Evolutionary conservation across 2,888 invertebrate species (phyloP), one percentile per base, ranked within the genome.

Genomic region (Dioctria linearis): DNA sequence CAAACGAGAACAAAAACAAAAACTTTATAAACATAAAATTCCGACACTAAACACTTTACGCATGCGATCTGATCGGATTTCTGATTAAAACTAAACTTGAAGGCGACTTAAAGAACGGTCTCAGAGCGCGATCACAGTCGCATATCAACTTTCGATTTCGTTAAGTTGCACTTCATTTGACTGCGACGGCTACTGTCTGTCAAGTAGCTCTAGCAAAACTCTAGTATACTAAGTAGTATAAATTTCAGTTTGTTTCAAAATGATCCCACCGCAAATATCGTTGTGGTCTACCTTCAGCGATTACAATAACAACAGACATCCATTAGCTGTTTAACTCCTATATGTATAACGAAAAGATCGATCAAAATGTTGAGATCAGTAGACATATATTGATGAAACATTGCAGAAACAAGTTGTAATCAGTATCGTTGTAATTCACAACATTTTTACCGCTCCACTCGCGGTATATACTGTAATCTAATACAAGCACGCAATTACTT

Each of bases 391-490:
- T 57, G 57, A 57, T 57, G 59, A 73, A 73, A 73, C 73, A 57
- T 73, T 73, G 73, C 73, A 73, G 73, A 73, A 73, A 73, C 73
- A 73, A 73, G 73, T 73, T 73, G 73, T n/a, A 13, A 61, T 61
- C 39, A 25, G n/a, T 8, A 13, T 57, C 8, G 39, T n/a, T 6
- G 37, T 25, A 61, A 39, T 61, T 25, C 25, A 51, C 25, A 51
- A 69, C 69, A 69, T 51, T 69, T 51, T 11, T 39, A 51, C 11
- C 51, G 51, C 65, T 5, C 42, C 11, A 42, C 40, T 65, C 40
- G n/a, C 65, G 65, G 40, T 42, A 65, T 42, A 65, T 40, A 13
- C 42, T 25, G 25, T 25, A 25, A 25, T 25, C 25, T 25, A 25
- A 25, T 25, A 25, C 25, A 25, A 25, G 25, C 25, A 54, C 0